Base-by-base conservation (phyloP, 2,888 invertebrate genomes). In the Aelia acuminata region DNA sequence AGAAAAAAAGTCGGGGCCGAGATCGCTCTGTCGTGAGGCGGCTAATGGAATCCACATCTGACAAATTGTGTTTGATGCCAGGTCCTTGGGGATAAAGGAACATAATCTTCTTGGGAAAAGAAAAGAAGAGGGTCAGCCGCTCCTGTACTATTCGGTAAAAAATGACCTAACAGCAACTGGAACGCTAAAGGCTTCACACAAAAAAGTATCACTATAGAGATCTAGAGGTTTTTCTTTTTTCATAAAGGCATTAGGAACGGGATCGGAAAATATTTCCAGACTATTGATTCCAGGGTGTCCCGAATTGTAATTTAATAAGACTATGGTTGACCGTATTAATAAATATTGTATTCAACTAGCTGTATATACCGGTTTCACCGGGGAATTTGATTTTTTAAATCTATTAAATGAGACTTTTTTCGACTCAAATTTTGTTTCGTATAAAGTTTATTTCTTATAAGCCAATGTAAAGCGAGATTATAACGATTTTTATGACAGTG, bases 31-130 rank as follows among this genome's bases (percentile, higher is more conserved):
- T 80, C 80, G 80, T 80, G 80, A 80, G 80, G 43, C 80, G 22
- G 43, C 80, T 80, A 80, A 80, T 80, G 80, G 80, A 80, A 80
- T 80, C 80, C 80, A 80, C 80, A 80, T 80, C 80, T 80, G 43
- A 80, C 80, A 80, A 43, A 80, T 80, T 80, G 80, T 80, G 80
- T 80, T 80, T 80, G 80, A 80, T 80, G 80, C 80, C 80, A 22
- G 80, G n/a, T 11, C n/a, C 43, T 22, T 11, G 80, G 80, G 80
- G 80, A 43, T 80, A 43, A 43, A 43, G 80, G 80, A 80, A 80
- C 80, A 80, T 80, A 80, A 80, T 80, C 80, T 20, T 39, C 43
- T 43, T 80, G 80, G 80, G 43, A 80, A 80, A 80, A 80, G 43
- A 80, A 22, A 39, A 80, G 80, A 43, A 22, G n/a, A 43, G 1